Evolutionary conservation across 2,797 vertebrate species (phyloP).

Genomic region (Enteromius thamalakanensis): DNA sequence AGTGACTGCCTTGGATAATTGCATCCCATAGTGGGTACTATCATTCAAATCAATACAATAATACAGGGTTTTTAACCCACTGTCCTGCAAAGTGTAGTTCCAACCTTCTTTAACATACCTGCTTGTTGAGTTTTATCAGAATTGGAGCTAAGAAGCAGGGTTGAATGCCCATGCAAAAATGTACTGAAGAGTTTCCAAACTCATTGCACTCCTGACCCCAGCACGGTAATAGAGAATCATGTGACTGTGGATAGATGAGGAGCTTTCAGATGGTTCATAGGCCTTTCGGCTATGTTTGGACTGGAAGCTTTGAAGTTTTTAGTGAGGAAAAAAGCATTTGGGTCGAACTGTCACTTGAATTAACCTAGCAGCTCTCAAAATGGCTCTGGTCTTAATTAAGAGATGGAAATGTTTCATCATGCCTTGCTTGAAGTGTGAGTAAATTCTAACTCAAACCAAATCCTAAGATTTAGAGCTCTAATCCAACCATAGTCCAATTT

Average conservation of each 20-base stretch:
- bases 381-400: slow-evolving; percentile 55
- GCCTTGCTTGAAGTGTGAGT: slow-evolving; percentile 57
- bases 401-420: slow-evolving; percentile 57
- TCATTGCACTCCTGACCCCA: slow-evolving; percentile 33
- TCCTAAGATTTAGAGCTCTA: slow-evolving; percentile 49
- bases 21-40: neutral
- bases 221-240: slow-evolving; percentile 4
- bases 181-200: neutral
- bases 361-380: slow-evolving; percentile 46
- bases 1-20: neutral
- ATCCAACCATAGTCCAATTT: slow-evolving; percentile 48
- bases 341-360: slow-evolving; percentile 53
- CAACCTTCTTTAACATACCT: neutral
- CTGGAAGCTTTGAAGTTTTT: slow-evolving; percentile 43
- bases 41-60: neutral
- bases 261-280: slow-evolving; percentile 30
- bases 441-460: slow-evolving; percentile 55
- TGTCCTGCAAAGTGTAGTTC: neutral
- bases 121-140: neutral
- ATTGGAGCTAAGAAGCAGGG: neutral
- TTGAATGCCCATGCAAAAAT: neutral
- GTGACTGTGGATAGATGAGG: slow-evolving; percentile 24
- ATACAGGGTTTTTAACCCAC: neutral
- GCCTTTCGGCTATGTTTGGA: slow-evolving; percentile 36
- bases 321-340: slow-evolving; percentile 29